These are phyloP conservation scores for Rana temporaria DNA, from an alignment of 2,113 vertebrate species.

Conservation along the genomic window DNA sequence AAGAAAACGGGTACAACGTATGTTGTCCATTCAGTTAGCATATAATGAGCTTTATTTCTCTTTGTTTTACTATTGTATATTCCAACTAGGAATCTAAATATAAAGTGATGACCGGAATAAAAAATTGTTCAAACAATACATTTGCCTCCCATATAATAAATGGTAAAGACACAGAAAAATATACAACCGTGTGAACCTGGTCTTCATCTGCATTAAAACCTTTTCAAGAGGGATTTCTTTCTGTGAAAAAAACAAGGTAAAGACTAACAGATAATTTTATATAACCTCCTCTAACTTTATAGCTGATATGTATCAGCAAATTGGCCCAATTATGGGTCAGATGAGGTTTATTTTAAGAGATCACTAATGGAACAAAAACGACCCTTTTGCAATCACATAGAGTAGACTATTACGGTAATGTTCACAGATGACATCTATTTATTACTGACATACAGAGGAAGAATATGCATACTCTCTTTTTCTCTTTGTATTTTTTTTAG, in stretches of 20 bases:
- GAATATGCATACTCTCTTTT: neutral
- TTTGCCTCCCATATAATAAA: no score
- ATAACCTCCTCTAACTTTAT: slow-evolving; percentile 27
- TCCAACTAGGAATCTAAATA: no score
- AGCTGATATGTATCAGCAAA: slow-evolving; percentile 19
- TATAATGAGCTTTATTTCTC: no score
- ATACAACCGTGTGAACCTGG: no score
- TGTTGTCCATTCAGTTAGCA: no score
- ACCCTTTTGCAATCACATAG: neutral
- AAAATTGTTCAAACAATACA: no score
- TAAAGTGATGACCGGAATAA: no score
- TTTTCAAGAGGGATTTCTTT: slow-evolving; percentile 34
- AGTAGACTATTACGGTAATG: neutral
- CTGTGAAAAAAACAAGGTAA: slow-evolving; percentile 26
- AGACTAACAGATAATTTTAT: neutral
- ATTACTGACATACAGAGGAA: neutral
- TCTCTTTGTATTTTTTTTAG: neutral
- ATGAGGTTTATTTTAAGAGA: slow-evolving; percentile 30
- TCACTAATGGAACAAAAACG: slow-evolving; percentile 36
- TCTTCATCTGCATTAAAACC: neutral
- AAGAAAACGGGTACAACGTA: no score
- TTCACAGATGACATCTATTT: neutral
- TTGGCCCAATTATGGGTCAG: slow-evolving; percentile 25
- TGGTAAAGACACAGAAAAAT: no score
- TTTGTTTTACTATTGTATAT: no score